phyloP scores from a whole-genome alignment of 2,888 invertebrate genomes.

The Epiblema foenella region DNA sequence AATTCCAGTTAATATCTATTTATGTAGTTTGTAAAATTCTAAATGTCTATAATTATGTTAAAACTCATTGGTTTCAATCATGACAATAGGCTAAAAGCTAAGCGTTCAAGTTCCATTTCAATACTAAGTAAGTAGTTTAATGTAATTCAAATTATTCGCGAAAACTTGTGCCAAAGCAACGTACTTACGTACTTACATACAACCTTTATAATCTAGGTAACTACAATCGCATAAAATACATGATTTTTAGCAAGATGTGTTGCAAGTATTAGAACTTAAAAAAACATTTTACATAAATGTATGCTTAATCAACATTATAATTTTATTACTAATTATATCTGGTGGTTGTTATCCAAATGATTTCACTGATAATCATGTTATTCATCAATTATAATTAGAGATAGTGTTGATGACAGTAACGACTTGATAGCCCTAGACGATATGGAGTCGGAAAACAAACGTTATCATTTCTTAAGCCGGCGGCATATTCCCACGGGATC shows the following conservation, averaged over 20 bases:
- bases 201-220: too few species aligned
- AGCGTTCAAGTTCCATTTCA: background rate
- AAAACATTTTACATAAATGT: too few species aligned
- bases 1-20: background rate
- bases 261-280: too few species aligned
- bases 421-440: background rate
- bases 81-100: background rate
- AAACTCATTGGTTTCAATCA: background rate
- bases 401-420: background rate
- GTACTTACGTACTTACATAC: too few species aligned
- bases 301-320: too few species aligned
- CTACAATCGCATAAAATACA: too few species aligned
- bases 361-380: background rate
- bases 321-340: background rate
- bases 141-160: too few species aligned
- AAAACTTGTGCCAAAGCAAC: background rate
- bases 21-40: background rate
- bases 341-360: background rate
- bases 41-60: background rate
- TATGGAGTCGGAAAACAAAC: constrained; percentile 19
- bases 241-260: too few species aligned
- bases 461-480: constrained; percentile 15
- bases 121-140: background rate
- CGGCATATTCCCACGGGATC: constrained; percentile 12
- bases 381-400: background rate